Base-by-base conservation (phyloP, 2,797 vertebrate species). In the Borostomias antarcticus region DNA sequence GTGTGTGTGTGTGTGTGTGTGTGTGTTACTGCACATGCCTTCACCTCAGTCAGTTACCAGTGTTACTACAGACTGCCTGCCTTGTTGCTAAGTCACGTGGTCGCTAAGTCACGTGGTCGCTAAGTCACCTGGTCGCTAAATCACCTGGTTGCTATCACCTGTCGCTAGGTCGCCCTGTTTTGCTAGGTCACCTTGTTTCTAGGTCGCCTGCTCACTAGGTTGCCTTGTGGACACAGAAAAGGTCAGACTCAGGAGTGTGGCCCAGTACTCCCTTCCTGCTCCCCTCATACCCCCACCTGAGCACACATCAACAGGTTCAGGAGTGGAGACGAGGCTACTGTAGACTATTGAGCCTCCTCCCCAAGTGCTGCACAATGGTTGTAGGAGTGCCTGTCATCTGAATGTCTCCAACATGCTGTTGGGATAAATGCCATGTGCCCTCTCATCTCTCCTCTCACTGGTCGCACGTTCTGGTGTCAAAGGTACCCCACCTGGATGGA, bases 71-170 rank as follows among this genome's bases (percentile, higher is more conserved):
- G 32, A 33, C 2, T 10, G 54, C 29, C 33, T 32, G n/a, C 23
- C 35, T 59, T 58, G 57, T 58, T 40, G 54, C 2, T 26, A 52
- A 23, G 25, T 45, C 40, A 45, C 40, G 13, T 45, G 15, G 40
- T 45, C 17, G 40, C 40, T n/a, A 45, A 45, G 6, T 45, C 40
- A 45, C 15, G 13, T 45, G 4, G 15, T 45, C n/a, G n/a, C n/a
- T n/a, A n/a, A n/a, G 40, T 45, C 40, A 45, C 40, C 40, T 45
- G 15, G 40, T 45, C 17, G 40, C 40, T n/a, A 45, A 45, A n/a
- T 45, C 40, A 45, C 15, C 40, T 45, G 4, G 15, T 45, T 45
- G n/a, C n/a, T n/a, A n/a, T n/a, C n/a, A n/a, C n/a, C n/a, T n/a
- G n/a, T n/a, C n/a, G n/a, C n/a, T 40, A 8, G 15, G 9, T 9